Percentiles rank a stretch among this genome's conserved stretches.
These are phyloP conservation scores for Chaetorhynchus papuensis DNA, from an alignment of 2,113 vertebrate genomes.

Conservation along the genomic window DNA sequence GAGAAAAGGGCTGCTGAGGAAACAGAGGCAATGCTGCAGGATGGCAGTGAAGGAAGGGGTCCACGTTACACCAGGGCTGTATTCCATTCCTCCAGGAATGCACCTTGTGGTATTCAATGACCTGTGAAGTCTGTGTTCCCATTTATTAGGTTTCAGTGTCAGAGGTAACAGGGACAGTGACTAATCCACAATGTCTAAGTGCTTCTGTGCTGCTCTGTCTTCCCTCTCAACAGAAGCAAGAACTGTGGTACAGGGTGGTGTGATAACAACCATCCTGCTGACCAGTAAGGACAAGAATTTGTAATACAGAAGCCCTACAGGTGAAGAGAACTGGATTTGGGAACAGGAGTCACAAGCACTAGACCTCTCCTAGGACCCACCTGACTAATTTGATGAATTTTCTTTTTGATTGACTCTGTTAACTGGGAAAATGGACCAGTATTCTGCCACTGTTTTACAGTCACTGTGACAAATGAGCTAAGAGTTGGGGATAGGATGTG, in stretches of 20 bases:
- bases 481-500: neutral
- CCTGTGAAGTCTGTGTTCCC: neutral
- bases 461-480: neutral
- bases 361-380: neutral
- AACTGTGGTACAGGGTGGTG: fast-evolving
- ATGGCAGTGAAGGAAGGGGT: neutral
- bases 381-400: neutral
- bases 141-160: neutral
- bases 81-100: neutral
- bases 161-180: neutral
- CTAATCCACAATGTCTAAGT: neutral
- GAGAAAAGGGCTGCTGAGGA: neutral
- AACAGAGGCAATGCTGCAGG: neutral
- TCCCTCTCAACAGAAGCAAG: neutral
- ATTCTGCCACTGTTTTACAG: neutral
- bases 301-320: neutral
- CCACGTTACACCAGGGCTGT: fast-evolving
- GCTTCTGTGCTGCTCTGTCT: neutral
- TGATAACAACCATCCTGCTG: neutral
- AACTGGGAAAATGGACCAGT: neutral
- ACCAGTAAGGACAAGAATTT: neutral
- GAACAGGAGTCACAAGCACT: neutral
- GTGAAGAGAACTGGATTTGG: neutral
- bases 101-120: neutral
- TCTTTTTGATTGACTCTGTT: neutral